Evolutionary conservation across 2,113 vertebrate species (phyloP), one percentile per base, ranked within the genome.

Genomic region (Callithrix jacchus): DNA sequence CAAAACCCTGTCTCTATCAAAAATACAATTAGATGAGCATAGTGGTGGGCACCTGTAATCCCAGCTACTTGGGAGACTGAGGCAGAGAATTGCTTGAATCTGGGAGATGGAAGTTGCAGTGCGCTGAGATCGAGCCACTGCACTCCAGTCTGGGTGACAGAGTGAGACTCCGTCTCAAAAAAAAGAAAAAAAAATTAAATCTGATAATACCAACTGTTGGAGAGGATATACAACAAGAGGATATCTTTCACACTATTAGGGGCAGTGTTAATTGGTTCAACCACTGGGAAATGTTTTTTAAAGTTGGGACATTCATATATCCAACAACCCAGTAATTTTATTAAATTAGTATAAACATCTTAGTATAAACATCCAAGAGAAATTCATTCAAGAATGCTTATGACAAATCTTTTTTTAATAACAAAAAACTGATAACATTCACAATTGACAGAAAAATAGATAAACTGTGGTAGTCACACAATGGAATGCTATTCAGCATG

Each of bases 251-350:
- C 2, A n/a, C n/a, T 73, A 85, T 0, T 70, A 49, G 21, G 35
- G 27, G 12, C 18, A 70, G 66, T 95, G 66, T 14, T 93, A 70
- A 95, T 11, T 70, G 64, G 4, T 21, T 94, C 54, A 66, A 56
- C 61, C 54, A 89, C 73, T 73, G n/a, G 21, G n/a, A 83, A 95
- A 87, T 35, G 49, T 58, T 17, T 87, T 66, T 93, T 93, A 71
- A 87, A 70, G 76, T 30, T 64, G 42, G 17, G 17, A 82, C 32
- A 52, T 79, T 91, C n/a, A 79, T 30, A 95, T n/a, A 71, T 18
- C 27, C 56, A 87, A 47, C 52, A 91, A 91, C 21, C 3, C 35
- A 61, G 30, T 20, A 37, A 90, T 52, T 90, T 95, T 52, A 90
- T 47, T 45, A 52, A 52, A 52, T 52, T 52, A 16, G 14, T 52